These are phyloP conservation scores for Archips crataeganus DNA, from an alignment of 2,888 invertebrate genomes.

Conservation along the genomic window DNA sequence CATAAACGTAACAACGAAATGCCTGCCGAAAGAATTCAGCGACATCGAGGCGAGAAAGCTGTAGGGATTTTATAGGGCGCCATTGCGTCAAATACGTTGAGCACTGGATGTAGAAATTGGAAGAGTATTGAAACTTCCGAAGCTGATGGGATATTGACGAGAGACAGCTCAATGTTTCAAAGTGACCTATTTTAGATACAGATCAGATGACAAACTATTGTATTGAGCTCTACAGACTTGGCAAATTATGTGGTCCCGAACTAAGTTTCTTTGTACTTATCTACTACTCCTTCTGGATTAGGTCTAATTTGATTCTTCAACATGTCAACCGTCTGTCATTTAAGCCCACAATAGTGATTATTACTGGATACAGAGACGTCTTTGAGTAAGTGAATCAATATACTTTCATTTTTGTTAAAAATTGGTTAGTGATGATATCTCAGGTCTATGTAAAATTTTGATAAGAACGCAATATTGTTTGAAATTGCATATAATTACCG, in stretches of 20 bases:
- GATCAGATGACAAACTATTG: not conserved
- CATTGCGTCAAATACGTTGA: constrained; percentile 26
- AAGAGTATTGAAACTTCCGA: constrained; percentile 30
- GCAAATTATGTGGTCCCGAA: not conserved
- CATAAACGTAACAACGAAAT: constrained; percentile 37
- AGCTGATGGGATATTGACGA: constrained; percentile 19
- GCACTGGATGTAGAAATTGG: constrained; percentile 13
- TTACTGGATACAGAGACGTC: no score
- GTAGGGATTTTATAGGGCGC: constrained; percentile 13
- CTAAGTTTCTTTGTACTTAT: not conserved
- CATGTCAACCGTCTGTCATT: no score
- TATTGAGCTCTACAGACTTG: not conserved
- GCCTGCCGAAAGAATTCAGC: constrained; percentile 32
- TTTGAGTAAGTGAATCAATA: no score
- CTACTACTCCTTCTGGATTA: not conserved
- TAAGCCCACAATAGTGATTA: no score
- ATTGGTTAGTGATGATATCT: not conserved
- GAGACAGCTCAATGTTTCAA: constrained; percentile 3
- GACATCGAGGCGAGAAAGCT: constrained; percentile 15
- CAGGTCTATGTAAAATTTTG: not conserved
- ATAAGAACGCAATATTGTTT: not conserved
- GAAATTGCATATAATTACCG: not conserved
- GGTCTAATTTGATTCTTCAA: not conserved
- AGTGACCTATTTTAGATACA: constrained; percentile 1
- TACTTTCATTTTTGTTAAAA: no score